phyloP scores from a whole-genome alignment of 2,797 vertebrate species.

The Cyprinodon diabolis region DNA sequence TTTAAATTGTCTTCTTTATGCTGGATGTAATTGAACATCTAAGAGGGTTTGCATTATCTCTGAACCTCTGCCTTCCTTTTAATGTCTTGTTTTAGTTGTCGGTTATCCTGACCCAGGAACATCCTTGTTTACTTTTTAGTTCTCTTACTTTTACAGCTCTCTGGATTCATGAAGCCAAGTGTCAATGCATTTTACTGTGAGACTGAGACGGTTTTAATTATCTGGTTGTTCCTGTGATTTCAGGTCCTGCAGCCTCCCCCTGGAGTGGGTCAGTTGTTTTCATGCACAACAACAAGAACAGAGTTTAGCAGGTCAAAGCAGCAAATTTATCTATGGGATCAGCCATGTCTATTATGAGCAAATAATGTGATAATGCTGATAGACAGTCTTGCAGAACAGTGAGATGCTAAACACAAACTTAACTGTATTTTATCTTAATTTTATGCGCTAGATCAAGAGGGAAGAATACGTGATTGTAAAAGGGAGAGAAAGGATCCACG shows the following conservation, averaged over 20 bases:
- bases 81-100: slow-evolving; percentile 18
- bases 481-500: no score
- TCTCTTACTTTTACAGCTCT: no score
- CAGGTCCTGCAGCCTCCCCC: slow-evolving; percentile 8
- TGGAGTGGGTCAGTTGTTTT: slow-evolving; percentile 27
- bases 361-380: no score
- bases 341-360: slow-evolving; percentile 55
- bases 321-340: slow-evolving; percentile 11
- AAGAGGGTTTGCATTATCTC: slow-evolving; percentile 62
- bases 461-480: no score
- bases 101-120: slow-evolving; percentile 63
- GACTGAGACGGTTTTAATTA: background rate
- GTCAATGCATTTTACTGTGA: background rate
- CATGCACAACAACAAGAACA: background rate
- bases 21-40: slow-evolving; percentile 23
- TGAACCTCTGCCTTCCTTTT: slow-evolving; percentile 16
- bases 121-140: slow-evolving; percentile 23
- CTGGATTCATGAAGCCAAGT: no score
- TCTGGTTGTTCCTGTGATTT: slow-evolving; percentile 5
- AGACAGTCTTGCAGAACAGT: no score
- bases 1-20: background rate
- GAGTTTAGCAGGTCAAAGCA: slow-evolving; percentile 4
- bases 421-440: no score
- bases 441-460: no score
- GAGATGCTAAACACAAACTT: no score